A percentile compares a stretch with the other conserved stretches of the same genome.
These are phyloP conservation scores for Acanthosepion esculentum DNA, from an alignment of 2,888 invertebrate species.

Conservation along the genomic window DNA sequence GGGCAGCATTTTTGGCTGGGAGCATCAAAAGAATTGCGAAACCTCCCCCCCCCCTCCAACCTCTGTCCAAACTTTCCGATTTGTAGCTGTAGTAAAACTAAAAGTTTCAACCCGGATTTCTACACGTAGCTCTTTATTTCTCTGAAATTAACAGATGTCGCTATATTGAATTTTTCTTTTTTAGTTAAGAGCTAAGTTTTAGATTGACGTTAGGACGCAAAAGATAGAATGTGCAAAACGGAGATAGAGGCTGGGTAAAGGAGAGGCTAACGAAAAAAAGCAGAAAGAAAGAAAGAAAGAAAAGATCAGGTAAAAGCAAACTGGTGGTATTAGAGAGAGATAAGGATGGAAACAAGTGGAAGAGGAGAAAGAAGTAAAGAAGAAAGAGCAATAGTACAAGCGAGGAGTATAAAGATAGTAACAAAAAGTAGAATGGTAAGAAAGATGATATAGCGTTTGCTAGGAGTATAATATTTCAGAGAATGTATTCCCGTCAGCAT, in stretches of 20 bases:
- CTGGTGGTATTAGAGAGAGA: background rate
- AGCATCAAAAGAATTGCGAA: background rate
- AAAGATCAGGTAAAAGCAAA: background rate
- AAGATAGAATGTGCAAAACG: background rate
- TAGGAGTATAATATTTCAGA: too few relatives aligned
- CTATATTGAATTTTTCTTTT: background rate
- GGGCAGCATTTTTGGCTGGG: background rate
- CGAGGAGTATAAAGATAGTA: background rate
- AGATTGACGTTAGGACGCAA: background rate
- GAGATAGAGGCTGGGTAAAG: background rate
- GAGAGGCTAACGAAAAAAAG: background rate
- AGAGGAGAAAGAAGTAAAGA: background rate
- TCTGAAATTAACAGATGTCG: background rate
- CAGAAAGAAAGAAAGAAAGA: background rate
- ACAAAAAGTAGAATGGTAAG: background rate
- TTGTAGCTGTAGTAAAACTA: background rate
- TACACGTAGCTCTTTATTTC: background rate
- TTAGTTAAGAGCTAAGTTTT: background rate
- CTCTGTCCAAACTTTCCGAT: background rate
- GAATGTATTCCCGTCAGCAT: too few relatives aligned
- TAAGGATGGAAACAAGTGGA: background rate
- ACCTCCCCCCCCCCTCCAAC: background rate
- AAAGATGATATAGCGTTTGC: background rate
- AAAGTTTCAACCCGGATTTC: background rate
- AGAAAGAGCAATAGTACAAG: background rate